A percentile compares a stretch with the other conserved stretches of the same genome.
phyloP scores from a whole-genome alignment of 2,888 invertebrate genomes.

The Hypomecis atomaria region DNA sequence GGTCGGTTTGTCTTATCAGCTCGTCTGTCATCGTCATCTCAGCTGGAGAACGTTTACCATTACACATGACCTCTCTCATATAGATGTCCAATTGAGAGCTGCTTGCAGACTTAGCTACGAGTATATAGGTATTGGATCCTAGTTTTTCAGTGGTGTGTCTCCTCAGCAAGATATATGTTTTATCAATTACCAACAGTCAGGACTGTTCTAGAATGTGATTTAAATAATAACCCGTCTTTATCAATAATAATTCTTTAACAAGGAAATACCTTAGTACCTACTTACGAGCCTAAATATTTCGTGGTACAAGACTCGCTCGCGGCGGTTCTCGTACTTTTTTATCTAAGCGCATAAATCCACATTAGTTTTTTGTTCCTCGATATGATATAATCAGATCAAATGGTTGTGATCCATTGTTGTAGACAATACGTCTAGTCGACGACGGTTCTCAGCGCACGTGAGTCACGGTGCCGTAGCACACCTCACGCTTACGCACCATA shows the following conservation, averaged over 20 bases:
- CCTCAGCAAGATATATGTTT: too few relatives aligned
- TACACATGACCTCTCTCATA: too few relatives aligned
- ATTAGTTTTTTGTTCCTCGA: slow-evolving; percentile 64
- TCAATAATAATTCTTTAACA: slow-evolving; percentile 26
- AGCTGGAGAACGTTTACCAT: too few relatives aligned
- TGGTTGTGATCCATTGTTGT: slow-evolving; percentile 76
- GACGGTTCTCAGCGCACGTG: slow-evolving; percentile 73
- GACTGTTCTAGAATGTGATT: too few relatives aligned
- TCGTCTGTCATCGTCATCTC: too few relatives aligned
- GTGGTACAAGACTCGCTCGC: slow-evolving; percentile 28
- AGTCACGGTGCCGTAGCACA: slow-evolving; percentile 71
- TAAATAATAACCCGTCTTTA: slow-evolving; percentile 9
- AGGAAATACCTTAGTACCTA: slow-evolving; percentile 18
- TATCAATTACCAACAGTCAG: too few relatives aligned
- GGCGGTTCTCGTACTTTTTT: slow-evolving; percentile 39
- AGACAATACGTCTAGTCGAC: slow-evolving; percentile 78
- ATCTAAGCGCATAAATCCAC: slow-evolving; percentile 56
- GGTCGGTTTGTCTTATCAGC: too few relatives aligned
- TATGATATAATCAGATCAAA: slow-evolving; percentile 79
- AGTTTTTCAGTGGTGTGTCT: too few relatives aligned
- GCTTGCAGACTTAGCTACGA: too few relatives aligned
- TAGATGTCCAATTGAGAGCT: too few relatives aligned
- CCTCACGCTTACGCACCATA: slow-evolving; percentile 65
- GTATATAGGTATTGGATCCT: too few relatives aligned
- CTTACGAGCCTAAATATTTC: slow-evolving; percentile 22